Base-by-base conservation (phyloP, 1,140 invertebrate species). In the Zaprionus ornatus region DNA sequence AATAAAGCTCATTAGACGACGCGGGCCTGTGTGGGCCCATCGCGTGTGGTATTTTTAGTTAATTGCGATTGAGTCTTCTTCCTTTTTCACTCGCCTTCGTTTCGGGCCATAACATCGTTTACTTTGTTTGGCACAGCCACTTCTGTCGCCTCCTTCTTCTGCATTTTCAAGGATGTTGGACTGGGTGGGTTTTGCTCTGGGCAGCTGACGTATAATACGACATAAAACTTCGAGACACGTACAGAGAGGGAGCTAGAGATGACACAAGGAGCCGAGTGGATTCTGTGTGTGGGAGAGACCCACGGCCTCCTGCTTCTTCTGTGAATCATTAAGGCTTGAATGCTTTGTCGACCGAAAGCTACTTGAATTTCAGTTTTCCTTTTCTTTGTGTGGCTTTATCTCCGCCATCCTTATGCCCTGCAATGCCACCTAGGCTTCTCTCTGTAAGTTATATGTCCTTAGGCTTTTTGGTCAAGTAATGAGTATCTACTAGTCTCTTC, bases 41-140 rank as follows among this genome's bases (percentile, higher is more conserved):
- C 57, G 52, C 56, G 25, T 63, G 45, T 42, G 57, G 57, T 83
- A 80, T 78, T 83, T 83, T 72, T 83, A 88, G 80, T 80, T 87
- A 87, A 86, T 87, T 87, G 77, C 42, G 27, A 60, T n/a, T 35
- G 54, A 15, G 7, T 17, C n/a, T 23, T 13, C 45, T 50, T 12
- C 45, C 37, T 15, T 23, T 7, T 12, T 13, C 19, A 21, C 6
- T 5, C 19, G 12, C 10, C 45, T n/a, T 7, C 50, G 32, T 45
- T 63, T 72, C 32, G 40, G 69, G 50, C 79, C 81, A 76, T 85
- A 79, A 66, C 35, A 60, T 52, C 55, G 37, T 80, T 67, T 80
- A 77, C 77, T 59, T 55, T 64, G 62, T 79, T 65, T 55, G 21
- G 21, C n/a, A n/a, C n/a, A n/a, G n/a, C 13, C 48, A 4, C 48